These are phyloP conservation scores for Hyalella azteca DNA, from an alignment of 2,888 invertebrate genomes.

Conservation along the genomic window DNA sequence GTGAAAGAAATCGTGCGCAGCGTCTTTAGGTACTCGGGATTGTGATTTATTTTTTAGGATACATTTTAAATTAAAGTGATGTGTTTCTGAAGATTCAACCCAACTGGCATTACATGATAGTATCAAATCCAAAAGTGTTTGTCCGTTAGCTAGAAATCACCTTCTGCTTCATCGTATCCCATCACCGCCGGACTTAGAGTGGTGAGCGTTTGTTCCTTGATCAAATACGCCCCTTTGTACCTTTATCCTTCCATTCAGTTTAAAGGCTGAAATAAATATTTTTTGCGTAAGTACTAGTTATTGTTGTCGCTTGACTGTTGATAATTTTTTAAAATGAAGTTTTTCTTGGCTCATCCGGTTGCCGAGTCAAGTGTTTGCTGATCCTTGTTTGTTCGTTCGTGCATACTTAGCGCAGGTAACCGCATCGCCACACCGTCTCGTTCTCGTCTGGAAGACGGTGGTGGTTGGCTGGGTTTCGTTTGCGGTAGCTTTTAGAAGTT, in stretches of 20 bases:
- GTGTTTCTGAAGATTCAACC: neutral
- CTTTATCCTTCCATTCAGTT: neutral
- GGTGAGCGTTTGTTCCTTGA: neutral
- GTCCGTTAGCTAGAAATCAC: neutral
- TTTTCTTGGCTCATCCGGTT: neutral
- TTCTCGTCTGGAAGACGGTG: neutral
- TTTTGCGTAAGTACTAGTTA: too few relatives aligned
- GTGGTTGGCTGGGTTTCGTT: too few relatives aligned
- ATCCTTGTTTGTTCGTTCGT: neutral
- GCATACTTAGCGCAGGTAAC: neutral
- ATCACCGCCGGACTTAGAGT: neutral
- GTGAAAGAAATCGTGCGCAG: too few relatives aligned
- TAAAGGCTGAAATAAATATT: too few relatives aligned
- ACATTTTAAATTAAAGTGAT: neutral
- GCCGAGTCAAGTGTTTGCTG: conserved; percentile 17
- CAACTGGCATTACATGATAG: neutral
- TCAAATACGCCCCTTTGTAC: neutral
- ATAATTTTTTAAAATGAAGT: neutral
- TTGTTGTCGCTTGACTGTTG: neutral
- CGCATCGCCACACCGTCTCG: neutral
- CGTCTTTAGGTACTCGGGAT: too few relatives aligned
- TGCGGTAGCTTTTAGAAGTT: too few relatives aligned
- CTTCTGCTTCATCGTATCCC: neutral
- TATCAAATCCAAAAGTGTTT: neutral
- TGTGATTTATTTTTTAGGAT: neutral